These are phyloP conservation scores for Ephestia elutella DNA, from an alignment of 1,140 invertebrate species.

Conservation along the genomic window DNA sequence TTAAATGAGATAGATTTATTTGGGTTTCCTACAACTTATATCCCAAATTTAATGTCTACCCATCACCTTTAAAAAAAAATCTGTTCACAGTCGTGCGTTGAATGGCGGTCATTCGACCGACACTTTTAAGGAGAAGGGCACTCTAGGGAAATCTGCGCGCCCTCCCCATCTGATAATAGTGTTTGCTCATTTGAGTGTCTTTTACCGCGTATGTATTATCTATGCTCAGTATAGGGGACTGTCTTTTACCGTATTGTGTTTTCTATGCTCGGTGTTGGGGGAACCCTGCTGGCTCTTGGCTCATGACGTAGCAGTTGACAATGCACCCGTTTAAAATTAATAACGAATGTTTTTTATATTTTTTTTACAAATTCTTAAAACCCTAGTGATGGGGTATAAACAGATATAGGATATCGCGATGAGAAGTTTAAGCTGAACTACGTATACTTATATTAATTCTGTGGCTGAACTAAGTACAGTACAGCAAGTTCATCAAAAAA, in stretches of 20 bases:
- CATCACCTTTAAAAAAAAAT: slow-evolving; percentile 33
- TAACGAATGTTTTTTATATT: background rate
- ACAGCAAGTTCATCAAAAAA: too few relatives aligned
- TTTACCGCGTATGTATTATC: slow-evolving; percentile 44
- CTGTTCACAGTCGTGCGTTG: slow-evolving; percentile 26
- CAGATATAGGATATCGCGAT: too few relatives aligned
- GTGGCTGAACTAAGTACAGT: too few relatives aligned
- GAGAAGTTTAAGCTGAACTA: too few relatives aligned
- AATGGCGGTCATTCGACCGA: slow-evolving; percentile 53
- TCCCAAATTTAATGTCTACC: background rate
- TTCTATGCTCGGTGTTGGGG: slow-evolving; percentile 33
- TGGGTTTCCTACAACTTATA: slow-evolving; percentile 4
- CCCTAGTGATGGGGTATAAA: too few relatives aligned
- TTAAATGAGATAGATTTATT: slow-evolving; percentile 13
- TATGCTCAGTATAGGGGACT: slow-evolving; percentile 35
- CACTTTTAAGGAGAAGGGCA: slow-evolving; percentile 61
- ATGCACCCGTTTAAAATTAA: slow-evolving; percentile 4
- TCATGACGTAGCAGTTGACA: background rate
- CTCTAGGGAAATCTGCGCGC: slow-evolving; percentile 64
- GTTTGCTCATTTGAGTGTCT: slow-evolving; percentile 68
- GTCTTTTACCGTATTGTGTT: slow-evolving; percentile 53
- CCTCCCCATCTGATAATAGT: slow-evolving; percentile 62
- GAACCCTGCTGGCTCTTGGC: slow-evolving; percentile 19
- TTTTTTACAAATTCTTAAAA: too few relatives aligned
- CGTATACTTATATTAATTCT: too few relatives aligned